Conservation (phyloP, 2,797 vertebrate species). For the Lemur catta region DNA sequence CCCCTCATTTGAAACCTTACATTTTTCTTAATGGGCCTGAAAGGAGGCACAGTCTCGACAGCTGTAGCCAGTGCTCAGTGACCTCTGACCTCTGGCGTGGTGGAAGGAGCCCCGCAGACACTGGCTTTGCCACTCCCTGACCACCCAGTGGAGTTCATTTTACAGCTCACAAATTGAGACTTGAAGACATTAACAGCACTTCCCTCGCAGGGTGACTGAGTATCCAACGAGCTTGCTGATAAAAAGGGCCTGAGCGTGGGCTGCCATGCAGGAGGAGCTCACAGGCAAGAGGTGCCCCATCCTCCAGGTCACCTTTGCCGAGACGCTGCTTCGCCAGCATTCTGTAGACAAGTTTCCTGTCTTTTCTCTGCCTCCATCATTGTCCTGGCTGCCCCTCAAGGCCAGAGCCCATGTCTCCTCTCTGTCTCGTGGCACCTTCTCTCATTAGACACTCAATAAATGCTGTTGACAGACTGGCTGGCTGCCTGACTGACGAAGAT, state of each 20-base stretch:
- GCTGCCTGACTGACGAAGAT: constrained; percentile 49
- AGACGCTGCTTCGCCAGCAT: not conserved
- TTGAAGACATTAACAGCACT: not conserved
- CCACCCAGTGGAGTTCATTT: not conserved
- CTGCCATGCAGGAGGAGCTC: not conserved
- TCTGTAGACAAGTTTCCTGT: not conserved
- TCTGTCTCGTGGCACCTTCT: not conserved
- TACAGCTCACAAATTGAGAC: not conserved
- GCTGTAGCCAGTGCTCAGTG: too few species aligned
- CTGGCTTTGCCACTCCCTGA: not conserved
- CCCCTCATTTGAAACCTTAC: not conserved
- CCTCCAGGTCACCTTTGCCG: not conserved
- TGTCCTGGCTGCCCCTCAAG: constrained; percentile 18
- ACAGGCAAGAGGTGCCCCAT: not conserved
- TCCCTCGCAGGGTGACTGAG: not conserved
- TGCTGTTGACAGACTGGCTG: constrained; percentile 60
- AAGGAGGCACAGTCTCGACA: not conserved
- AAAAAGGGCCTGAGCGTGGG: not conserved
- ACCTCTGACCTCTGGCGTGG: not conserved
- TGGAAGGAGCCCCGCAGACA: not conserved
- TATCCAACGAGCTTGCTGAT: not conserved
- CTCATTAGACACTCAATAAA: constrained; percentile 61
- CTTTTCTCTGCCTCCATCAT: not conserved
- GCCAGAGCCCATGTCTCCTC: not conserved
- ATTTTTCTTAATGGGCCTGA: not conserved